Conservation (phyloP, 1,140 invertebrate genomes). For the Drosophila pallidifrons region DNA sequence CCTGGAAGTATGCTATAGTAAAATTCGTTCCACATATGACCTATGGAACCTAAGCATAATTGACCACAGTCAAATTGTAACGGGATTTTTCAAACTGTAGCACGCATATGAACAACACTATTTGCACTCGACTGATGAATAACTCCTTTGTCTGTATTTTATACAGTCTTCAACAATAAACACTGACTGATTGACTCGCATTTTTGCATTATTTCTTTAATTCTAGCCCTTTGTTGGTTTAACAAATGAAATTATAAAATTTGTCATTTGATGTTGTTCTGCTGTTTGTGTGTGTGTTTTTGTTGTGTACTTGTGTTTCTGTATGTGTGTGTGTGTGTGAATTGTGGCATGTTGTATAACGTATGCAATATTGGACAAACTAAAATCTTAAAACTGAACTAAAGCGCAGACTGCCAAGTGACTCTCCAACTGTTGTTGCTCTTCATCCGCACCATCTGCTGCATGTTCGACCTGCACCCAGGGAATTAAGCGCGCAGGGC, state of each 20-base stretch:
- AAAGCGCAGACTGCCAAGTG: conserved; percentile 4
- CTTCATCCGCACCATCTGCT: background rate
- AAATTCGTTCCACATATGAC: background rate
- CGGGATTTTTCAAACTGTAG: background rate
- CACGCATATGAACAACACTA: too few species aligned
- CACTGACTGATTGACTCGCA: too few species aligned
- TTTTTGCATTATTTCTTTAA: conserved; percentile 9
- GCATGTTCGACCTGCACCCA: background rate
- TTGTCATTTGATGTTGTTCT: conserved; percentile 25
- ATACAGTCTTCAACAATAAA: too few species aligned
- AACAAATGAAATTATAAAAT: conserved; percentile 30
- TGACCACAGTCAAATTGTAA: background rate
- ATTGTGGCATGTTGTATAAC: conserved; percentile 14
- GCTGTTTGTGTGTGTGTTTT: conserved; percentile 1
- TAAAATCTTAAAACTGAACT: conserved; percentile 35
- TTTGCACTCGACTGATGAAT: too few species aligned
- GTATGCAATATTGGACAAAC: conserved; percentile 14
- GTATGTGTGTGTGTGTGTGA: conserved; percentile 6
- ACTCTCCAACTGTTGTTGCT: background rate
- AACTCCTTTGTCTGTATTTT: too few species aligned
- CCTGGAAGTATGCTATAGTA: conserved; percentile 17
- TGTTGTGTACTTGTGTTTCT: conserved; percentile 4
- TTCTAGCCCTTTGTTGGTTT: conserved; percentile 21
- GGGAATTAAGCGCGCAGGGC: conserved; percentile 84
- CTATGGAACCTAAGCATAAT: background rate